These are phyloP conservation scores for Sycophaga agraensis DNA, from an alignment of 1,140 invertebrate species.

Conservation along the genomic window DNA sequence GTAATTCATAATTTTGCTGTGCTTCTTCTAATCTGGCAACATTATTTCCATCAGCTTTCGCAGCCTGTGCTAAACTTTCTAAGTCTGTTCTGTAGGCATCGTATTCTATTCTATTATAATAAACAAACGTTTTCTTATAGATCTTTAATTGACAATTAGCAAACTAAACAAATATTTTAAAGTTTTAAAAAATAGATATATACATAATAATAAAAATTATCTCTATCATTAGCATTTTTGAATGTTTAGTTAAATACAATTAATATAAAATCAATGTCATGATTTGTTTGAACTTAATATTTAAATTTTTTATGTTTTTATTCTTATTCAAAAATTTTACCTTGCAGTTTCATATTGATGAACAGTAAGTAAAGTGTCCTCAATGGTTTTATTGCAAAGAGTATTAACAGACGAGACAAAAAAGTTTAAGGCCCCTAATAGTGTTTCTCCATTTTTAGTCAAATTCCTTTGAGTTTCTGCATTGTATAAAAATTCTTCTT, in stretches of 20 bases:
- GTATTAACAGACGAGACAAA: slow-evolving; percentile 95
- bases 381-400: slow-evolving; percentile 94
- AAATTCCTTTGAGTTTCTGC: slow-evolving; percentile 92
- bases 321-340: slow-evolving; percentile 51
- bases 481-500: slow-evolving; percentile 94
- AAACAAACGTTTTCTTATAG: slow-evolving; percentile 17
- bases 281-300: no score
- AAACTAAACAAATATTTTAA: not conserved
- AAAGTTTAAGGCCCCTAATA: slow-evolving; percentile 90
- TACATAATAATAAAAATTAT: no score
- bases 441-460: slow-evolving; percentile 90
- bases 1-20: slow-evolving; percentile 78
- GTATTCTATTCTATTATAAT: slow-evolving; percentile 81
- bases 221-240: no score
- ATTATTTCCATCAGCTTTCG: slow-evolving; percentile 63
- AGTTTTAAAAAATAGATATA: no score
- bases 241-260: no score
- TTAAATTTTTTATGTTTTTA: not conserved
- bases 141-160: not conserved
- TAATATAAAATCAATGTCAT: no score
- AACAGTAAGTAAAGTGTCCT: slow-evolving; percentile 92
- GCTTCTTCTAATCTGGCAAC: slow-evolving; percentile 73
- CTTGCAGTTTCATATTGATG: slow-evolving; percentile 89
- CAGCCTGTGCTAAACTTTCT: slow-evolving; percentile 72
- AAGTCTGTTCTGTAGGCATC: slow-evolving; percentile 95